Percentiles rank a stretch among this genome's conserved stretches.
Evolutionary conservation across 2,113 vertebrate genomes (phyloP).

Genomic region (Atrichornis clamosus): DNA sequence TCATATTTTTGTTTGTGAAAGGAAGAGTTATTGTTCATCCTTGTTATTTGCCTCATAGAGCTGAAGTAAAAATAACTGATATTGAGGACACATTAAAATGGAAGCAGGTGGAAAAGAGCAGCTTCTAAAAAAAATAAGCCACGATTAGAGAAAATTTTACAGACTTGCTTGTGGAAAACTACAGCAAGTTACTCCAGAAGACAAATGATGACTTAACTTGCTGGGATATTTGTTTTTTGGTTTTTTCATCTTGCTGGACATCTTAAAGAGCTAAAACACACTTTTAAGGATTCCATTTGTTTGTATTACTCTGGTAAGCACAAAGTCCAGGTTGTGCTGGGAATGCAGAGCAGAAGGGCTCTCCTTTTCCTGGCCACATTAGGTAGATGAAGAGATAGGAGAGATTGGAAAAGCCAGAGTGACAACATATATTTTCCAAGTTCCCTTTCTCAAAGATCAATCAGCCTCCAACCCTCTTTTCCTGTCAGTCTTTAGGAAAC

Average conservation of each 20-base stretch:
- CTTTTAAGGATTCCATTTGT: neutral
- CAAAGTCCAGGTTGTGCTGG: neutral
- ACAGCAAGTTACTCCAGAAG: neutral
- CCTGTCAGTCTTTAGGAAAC: neutral
- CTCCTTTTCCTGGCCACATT: neutral
- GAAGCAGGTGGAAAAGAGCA: conserved; percentile 7
- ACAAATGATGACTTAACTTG: neutral
- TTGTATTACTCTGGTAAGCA: neutral
- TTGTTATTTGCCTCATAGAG: neutral
- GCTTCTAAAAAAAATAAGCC: neutral
- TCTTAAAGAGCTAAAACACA: neutral
- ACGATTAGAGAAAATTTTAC: neutral
- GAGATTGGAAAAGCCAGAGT: neutral
- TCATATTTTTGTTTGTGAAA: neutral
- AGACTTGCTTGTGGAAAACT: neutral
- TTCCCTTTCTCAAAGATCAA: neutral
- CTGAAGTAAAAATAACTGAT: conserved; percentile 28
- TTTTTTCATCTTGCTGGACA: neutral
- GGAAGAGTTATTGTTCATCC: conserved; percentile 10
- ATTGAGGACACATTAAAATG: conserved; percentile 32
- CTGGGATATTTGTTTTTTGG: neutral
- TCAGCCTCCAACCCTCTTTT: neutral
- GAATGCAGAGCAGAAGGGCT: neutral
- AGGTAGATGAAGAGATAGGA: neutral
- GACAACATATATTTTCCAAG: neutral